Percentiles rank a stretch among this genome's conserved stretches.
Evolutionary conservation across 2,888 invertebrate species (phyloP).

Genomic region (Zaprionus obscuricornis): DNA sequence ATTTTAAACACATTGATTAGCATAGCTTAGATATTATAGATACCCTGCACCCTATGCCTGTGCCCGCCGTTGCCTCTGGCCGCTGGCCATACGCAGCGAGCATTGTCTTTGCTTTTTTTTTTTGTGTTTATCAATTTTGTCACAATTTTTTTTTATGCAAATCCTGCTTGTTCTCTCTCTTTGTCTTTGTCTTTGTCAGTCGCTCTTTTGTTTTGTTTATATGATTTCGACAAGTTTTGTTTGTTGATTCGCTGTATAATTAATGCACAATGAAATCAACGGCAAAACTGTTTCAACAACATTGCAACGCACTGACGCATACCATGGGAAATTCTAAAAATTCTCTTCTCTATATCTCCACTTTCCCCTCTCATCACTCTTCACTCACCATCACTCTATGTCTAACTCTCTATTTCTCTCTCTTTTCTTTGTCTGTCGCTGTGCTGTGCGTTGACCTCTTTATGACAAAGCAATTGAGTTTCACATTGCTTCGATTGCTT

Average conservation of each 20-base stretch:
- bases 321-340: too few species aligned
- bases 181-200: constrained; percentile 10
- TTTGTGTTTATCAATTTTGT: constrained; percentile 63
- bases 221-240: constrained; percentile 32
- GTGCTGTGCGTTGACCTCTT: too few species aligned
- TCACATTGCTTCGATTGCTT: too few species aligned
- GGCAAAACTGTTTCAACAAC: too few species aligned
- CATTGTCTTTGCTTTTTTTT: not conserved
- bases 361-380: not conserved
- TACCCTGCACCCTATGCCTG: not conserved
- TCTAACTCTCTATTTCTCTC: too few species aligned
- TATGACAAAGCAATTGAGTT: too few species aligned
- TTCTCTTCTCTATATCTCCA: too few species aligned
- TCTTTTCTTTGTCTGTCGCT: too few species aligned
- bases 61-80: not conserved
- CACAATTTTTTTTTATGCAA: too few species aligned
- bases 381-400: too few species aligned
- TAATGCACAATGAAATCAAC: constrained; percentile 34
- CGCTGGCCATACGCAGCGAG: not conserved
- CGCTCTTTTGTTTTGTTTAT: constrained; percentile 27
- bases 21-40: constrained; percentile 30
- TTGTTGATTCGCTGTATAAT: constrained; percentile 35
- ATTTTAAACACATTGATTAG: constrained; percentile 49
- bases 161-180: too few species aligned
- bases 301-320: too few species aligned